phyloP scores from a whole-genome alignment of 2,888 invertebrate species.

The Phalera bucephala region DNA sequence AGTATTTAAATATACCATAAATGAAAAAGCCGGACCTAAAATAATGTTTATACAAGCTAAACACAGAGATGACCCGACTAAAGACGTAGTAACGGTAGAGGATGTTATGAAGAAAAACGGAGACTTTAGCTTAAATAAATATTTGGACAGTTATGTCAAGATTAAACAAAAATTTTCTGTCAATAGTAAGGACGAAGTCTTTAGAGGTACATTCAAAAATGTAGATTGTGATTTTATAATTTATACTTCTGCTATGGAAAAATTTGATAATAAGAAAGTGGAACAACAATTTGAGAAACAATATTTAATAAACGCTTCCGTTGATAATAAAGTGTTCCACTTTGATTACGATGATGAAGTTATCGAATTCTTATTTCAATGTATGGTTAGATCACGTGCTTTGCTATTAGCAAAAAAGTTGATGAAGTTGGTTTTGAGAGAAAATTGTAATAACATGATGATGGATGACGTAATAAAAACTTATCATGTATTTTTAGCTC shows the following conservation, averaged over 20 bases:
- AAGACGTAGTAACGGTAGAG: constrained; percentile 16
- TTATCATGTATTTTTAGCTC: too few species aligned
- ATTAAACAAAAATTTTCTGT: constrained; percentile 13
- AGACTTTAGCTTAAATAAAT: constrained; percentile 21
- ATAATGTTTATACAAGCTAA: too few species aligned
- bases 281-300: not conserved
- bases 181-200: constrained; percentile 14
- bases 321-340: constrained; percentile 3
- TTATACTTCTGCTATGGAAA: constrained; percentile 20
- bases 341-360: constrained; percentile 2
- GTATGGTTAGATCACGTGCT: constrained; percentile 1
- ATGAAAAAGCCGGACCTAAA: constrained; percentile 8
- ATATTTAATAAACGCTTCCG: constrained; percentile 3
- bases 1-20: constrained; percentile 21
- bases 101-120: constrained; percentile 15
- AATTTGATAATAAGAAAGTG: constrained; percentile 8
- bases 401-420: constrained; percentile 4
- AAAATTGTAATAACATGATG: constrained; percentile 1
- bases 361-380: not conserved
- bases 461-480: constrained; percentile 1
- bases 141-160: constrained; percentile 22
- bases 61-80: constrained; percentile 19
- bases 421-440: constrained; percentile 1
- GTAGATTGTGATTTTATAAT: constrained; percentile 21
- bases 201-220: constrained; percentile 10